Evolutionary conservation across 1,140 invertebrate genomes (phyloP), one percentile per base, ranked within the genome.

Genomic region (Drosophila aff.): DNA sequence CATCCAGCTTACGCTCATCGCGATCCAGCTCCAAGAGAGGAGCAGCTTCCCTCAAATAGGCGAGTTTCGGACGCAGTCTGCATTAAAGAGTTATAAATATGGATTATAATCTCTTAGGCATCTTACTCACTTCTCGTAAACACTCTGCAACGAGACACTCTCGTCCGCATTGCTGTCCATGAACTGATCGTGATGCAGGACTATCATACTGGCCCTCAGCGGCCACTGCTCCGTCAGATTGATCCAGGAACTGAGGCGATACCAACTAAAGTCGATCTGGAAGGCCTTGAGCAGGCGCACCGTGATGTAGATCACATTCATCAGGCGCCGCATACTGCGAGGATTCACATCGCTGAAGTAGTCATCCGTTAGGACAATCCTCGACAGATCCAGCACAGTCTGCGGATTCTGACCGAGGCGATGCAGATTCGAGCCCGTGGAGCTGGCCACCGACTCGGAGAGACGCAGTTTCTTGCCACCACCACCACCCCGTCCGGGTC

Each of bases 171-270:
- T 95, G 50, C 98, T 95, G 43, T 98, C 97, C 91, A 99, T 98
- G 82, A 95, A 96, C 61, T 96, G 95, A 93, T 99, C 98, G 92
- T 97, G 98, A 93, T 98, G 96, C 75, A 99, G 95, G 63, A 99
- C 99, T 75, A 99, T 97, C 98, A 98, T 99, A 16, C 98, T 99
- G 13, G 98, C 98, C 63, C 98, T 94, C 93, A 98, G 98, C 1
- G 99, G 98, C 99, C 99, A 99, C 93, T 99, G 99, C 93, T 99
- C 99, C 0, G 98, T 99, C 38, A 99, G 96, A 93, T 99, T 99
- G 52, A 99, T 97, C 98, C 98, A 99, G 58, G 97, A 97, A 57
- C 98, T 97, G 74, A 99, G 94, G 79, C 98, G 96, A 93, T 99
- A 98, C 99, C 99, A 99, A 93, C 98, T 99, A 93, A 99, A 99